These are phyloP conservation scores for Origma solitaria DNA, from an alignment of 2,113 vertebrate species.

Conservation along the genomic window DNA sequence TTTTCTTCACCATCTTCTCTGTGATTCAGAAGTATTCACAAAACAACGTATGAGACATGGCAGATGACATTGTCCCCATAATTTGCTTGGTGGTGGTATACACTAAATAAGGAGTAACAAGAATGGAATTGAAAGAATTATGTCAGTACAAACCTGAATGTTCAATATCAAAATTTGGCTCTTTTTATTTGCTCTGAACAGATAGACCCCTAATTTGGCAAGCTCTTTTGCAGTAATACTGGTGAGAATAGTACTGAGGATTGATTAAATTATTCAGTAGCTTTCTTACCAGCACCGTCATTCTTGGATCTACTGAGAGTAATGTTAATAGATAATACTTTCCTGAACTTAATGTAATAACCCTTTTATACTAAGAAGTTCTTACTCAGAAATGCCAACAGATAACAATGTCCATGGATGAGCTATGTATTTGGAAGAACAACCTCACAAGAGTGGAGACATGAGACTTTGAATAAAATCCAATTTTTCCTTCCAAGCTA, in stretches of 20 bases:
- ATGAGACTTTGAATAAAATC: neutral
- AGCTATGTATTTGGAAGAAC: neutral
- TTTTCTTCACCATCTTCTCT: neutral
- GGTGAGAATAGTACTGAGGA: neutral
- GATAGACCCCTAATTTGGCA: neutral
- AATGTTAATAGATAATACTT: neutral
- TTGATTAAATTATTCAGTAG: neutral
- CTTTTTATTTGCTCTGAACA: neutral
- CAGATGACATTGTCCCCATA: neutral
- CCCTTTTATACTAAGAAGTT: neutral
- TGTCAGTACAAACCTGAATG: neutral
- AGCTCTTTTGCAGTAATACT: neutral
- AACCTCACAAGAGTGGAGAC: neutral
- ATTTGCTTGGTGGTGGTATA: neutral
- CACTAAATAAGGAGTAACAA: neutral
- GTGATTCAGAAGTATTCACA: neutral
- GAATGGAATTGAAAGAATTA: neutral
- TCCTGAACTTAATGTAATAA: neutral
- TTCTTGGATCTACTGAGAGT: neutral
- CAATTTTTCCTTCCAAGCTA: neutral
- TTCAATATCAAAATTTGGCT: neutral
- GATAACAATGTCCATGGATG: neutral
- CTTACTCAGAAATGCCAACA: neutral
- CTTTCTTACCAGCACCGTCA: neutral
- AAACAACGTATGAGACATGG: neutral